Conservation (phyloP, 1,140 invertebrate genomes). For the Eupristina koningsbergeri region DNA sequence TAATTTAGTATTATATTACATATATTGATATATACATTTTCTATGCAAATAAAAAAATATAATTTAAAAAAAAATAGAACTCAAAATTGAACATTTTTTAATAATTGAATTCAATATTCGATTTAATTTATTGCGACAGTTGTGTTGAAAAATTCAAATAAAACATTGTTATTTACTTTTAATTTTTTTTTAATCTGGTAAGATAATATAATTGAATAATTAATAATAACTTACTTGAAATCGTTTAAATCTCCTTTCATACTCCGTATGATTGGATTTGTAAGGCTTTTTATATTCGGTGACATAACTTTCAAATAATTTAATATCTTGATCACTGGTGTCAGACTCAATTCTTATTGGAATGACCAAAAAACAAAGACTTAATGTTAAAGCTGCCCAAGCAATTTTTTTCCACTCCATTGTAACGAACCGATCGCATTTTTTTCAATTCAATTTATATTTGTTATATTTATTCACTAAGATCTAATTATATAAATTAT, state of each 20-base stretch:
- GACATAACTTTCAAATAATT: conserved; percentile 78
- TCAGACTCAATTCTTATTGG: conserved; percentile 69
- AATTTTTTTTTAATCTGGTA: neutral
- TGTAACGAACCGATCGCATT: conserved; percentile 41
- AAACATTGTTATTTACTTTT: neutral
- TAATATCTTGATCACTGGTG: conserved; percentile 59
- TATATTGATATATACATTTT: too few relatives aligned
- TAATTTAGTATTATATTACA: too few relatives aligned
- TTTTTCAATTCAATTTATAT: neutral
- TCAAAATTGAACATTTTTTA: too few relatives aligned
- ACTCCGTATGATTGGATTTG: conserved; percentile 74
- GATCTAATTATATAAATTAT: neutral
- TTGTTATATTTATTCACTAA: neutral
- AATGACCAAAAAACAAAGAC: conserved; percentile 73
- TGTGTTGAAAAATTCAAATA: neutral
- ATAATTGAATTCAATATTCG: too few relatives aligned
- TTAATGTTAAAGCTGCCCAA: conserved; percentile 62
- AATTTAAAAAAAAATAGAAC: too few relatives aligned
- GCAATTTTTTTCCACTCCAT: conserved; percentile 71
- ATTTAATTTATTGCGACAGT: too few relatives aligned
- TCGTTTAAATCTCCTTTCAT: conserved; percentile 75
- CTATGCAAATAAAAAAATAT: too few relatives aligned
- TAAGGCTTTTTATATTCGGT: conserved; percentile 81
- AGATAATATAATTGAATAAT: too few relatives aligned
- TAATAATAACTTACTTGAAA: conserved; percentile 83